Evolutionary conservation across 2,888 invertebrate genomes (phyloP), one percentile per base, ranked within the genome.

Genomic region (Drosophila villosipedis): DNA sequence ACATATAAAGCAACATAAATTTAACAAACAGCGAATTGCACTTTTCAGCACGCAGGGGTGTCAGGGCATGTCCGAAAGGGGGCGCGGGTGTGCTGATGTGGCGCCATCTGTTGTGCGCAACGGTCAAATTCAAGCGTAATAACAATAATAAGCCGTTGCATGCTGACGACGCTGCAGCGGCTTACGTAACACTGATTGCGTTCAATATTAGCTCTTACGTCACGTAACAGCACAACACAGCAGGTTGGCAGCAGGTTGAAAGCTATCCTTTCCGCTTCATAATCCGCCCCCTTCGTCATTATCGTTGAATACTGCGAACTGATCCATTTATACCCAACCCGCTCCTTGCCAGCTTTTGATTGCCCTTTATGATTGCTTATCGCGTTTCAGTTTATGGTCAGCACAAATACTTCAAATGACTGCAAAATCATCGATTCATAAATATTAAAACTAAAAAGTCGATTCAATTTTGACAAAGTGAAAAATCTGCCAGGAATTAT

Each of bases 1-100:
- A 63, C 73, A 73, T 68, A 58, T 54, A 58, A 72, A 54, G 65
- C 49, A 47, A 25, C 25, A 47, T 52, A 30, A 37, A 59, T 69
- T 33, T 33, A 35, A 28, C 58, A 65, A 62, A 68, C 67, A 74
- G 49, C 47, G 43, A 74, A 67, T 53, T 78, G 66, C 70, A 74
- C 70, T 67, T 69, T 62, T 39, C 19, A 41, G 49, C 64, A 25
- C 50, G 49, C 41, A 30, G 43, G 37, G 53, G 47, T 50, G 33
- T 54, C 49, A 28, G 3, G 19, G 5, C 31, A 31, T 37, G 37
- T 37, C 14, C 37, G 12, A 3, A 2, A 3, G 53, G 22, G 12
- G 7, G 53, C 53, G 31, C 12, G 7, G 60, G 16, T 25, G 16
- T 4, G 55, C 55, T 30, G 30, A 6, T 57, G 53, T 33, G 72